Percentiles rank a stretch among this genome's conserved stretches.
Conservation (phyloP, 2,888 invertebrate species). For the Ectemnius cavifrons region DNA sequence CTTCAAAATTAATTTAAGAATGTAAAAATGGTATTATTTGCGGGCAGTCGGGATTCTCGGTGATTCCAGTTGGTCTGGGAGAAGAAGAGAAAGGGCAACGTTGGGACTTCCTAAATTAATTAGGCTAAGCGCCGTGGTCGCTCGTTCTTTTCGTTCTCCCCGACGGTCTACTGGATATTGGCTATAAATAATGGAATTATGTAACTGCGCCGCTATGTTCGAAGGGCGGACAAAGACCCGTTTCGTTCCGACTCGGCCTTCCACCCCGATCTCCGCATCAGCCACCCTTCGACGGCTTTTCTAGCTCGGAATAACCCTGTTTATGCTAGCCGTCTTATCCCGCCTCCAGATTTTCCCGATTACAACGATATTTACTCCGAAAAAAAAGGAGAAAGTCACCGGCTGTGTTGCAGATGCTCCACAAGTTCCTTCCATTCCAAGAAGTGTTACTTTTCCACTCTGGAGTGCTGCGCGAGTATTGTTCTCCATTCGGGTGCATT, state of each 20-base stretch:
- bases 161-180: slow-evolving; percentile 57
- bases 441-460: background rate
- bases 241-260: slow-evolving; percentile 52
- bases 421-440: background rate
- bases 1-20: too few relatives aligned
- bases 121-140: slow-evolving; percentile 60
- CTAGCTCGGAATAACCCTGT: slow-evolving; percentile 13
- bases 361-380: slow-evolving; percentile 32
- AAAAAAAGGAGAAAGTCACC: background rate
- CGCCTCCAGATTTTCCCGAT: slow-evolving; percentile 28
- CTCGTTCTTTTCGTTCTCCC: slow-evolving; percentile 56
- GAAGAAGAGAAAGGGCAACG: background rate
- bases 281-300: slow-evolving; percentile 19
- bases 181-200: slow-evolving; percentile 72
- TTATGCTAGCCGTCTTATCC: slow-evolving; percentile 40
- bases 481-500: slow-evolving; percentile 25
- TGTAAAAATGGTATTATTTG: background rate
- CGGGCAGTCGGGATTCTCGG: background rate
- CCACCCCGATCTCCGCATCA: slow-evolving; percentile 25
- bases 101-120: slow-evolving; percentile 64
- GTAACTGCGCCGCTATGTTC: slow-evolving; percentile 56
- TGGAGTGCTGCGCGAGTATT: slow-evolving; percentile 9
- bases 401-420: background rate
- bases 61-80: slow-evolving; percentile 26
- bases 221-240: slow-evolving; percentile 60